Percentiles rank a stretch among this genome's conserved stretches.
Evolutionary conservation across 2,113 vertebrate genomes (phyloP).

Genomic region (Acanthisitta chloris): DNA sequence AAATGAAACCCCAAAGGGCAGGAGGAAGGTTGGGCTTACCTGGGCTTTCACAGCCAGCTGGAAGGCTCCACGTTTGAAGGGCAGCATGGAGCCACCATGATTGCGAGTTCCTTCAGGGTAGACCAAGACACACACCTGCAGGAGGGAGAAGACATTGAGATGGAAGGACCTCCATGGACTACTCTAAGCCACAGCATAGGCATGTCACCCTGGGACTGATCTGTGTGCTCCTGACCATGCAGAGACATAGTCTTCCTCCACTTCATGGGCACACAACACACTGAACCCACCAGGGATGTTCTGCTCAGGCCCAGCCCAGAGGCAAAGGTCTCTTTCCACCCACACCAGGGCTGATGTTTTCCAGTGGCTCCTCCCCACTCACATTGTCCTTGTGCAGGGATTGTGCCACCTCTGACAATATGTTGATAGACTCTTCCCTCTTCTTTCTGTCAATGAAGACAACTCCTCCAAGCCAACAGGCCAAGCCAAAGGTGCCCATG

Average conservation of each 20-base stretch:
- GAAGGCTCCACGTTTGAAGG: conserved; percentile 80
- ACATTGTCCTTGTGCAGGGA: conserved; percentile 75
- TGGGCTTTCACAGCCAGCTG: conserved; percentile 79
- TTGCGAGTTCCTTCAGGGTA: conserved; percentile 81
- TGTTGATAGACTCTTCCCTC: conserved; percentile 68
- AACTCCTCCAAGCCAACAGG: conserved; percentile 72
- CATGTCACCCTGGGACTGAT: not conserved
- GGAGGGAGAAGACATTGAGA: not conserved
- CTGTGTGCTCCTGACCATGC: not conserved
- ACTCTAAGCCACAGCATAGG: not conserved
- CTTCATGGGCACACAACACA: not conserved
- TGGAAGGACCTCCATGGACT: not conserved
- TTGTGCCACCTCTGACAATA: conserved; percentile 71
- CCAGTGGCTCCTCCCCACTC: conserved; percentile 10
- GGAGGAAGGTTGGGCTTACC: conserved; percentile 52
- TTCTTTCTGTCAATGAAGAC: conserved; percentile 78
- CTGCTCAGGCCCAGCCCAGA: not conserved
- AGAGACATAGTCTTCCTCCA: not conserved
- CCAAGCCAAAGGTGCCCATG: conserved; percentile 74
- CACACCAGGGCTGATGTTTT: not conserved
- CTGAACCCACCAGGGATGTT: not conserved
- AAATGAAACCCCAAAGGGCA: not conserved
- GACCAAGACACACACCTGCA: conserved; percentile 73
- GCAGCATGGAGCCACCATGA: conserved; percentile 72
- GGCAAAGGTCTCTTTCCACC: not conserved